Evolutionary conservation across 2,888 invertebrate species (phyloP).

Genomic region (Agrochola circellaris): DNA sequence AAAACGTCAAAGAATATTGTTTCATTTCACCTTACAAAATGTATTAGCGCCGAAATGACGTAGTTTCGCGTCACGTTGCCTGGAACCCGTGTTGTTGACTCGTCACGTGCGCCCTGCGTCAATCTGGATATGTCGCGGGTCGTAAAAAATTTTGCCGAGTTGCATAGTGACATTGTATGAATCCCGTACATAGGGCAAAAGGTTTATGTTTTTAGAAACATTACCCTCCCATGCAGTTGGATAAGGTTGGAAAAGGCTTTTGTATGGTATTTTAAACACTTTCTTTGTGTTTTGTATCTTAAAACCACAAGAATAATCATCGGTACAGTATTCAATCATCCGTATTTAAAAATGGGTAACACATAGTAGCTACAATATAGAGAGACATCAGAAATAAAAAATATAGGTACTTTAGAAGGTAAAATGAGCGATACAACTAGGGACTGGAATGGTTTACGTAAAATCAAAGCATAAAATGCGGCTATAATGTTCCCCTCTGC

Average conservation of each 20-base stretch:
- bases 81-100: slow-evolving; percentile 15
- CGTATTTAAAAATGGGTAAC: background rate
- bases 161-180: slow-evolving; percentile 5
- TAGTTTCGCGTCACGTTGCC: slow-evolving; percentile 31
- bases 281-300: background rate
- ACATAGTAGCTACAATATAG: background rate
- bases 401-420: background rate
- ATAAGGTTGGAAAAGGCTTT: background rate
- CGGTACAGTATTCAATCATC: background rate
- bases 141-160: slow-evolving; percentile 30
- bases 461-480: background rate
- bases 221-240: background rate
- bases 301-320: background rate
- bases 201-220: background rate
- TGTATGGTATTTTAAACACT: background rate
- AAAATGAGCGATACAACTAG: background rate
- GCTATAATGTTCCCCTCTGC: too few relatives aligned
- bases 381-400: background rate
- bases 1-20: slow-evolving; percentile 3
- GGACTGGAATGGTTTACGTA: background rate
- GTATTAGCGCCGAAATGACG: slow-evolving; percentile 26
- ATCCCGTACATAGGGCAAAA: background rate
- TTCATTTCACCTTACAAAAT: background rate
- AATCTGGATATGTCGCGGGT: slow-evolving; percentile 36
- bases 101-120: slow-evolving; percentile 47